These are phyloP conservation scores for Neodiprion lecontei DNA, from an alignment of 1,140 invertebrate species.

Conservation along the genomic window DNA sequence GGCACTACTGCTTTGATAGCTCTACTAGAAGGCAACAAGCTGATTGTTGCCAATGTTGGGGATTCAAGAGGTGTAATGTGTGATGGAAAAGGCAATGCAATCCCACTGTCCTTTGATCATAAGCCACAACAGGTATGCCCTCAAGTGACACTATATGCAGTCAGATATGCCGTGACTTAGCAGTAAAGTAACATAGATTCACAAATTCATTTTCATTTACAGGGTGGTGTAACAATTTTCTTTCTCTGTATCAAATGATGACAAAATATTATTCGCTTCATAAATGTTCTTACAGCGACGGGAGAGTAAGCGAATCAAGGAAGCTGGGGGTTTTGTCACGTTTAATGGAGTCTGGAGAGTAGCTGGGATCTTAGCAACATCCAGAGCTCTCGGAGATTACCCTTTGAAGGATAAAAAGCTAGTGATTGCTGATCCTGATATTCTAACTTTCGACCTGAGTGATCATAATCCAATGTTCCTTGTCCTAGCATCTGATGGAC, in stretches of 20 bases:
- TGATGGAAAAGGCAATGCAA: conserved; percentile 85
- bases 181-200: too few relatives aligned
- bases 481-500: conserved; percentile 91
- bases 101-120: conserved; percentile 94
- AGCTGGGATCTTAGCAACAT: conserved; percentile 94
- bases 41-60: conserved; percentile 95
- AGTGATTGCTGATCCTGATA: conserved; percentile 94
- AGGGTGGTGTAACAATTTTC: too few relatives aligned
- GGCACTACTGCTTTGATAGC: conserved; percentile 94
- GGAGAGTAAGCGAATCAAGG: conserved; percentile 86
- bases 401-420: conserved; percentile 93
- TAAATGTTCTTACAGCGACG: conserved; percentile 68
- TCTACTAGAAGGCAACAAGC: conserved; percentile 77
- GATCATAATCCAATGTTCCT: conserved; percentile 89
- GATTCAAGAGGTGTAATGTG: conserved; percentile 96
- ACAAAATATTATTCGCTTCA: background rate
- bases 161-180: too few relatives aligned
- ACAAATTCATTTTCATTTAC: too few relatives aligned
- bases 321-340: conserved; percentile 91
- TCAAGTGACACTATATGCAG: conserved; percentile 23
- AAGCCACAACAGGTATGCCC: conserved; percentile 88
- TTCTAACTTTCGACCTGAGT: conserved; percentile 88
- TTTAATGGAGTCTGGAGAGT: conserved; percentile 97
- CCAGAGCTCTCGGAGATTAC: conserved; percentile 92
- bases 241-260: too few relatives aligned